phyloP scores from a whole-genome alignment of 37 sponge, comb jelly and placozoan genomes.

The Corticium candelabrum region DNA sequence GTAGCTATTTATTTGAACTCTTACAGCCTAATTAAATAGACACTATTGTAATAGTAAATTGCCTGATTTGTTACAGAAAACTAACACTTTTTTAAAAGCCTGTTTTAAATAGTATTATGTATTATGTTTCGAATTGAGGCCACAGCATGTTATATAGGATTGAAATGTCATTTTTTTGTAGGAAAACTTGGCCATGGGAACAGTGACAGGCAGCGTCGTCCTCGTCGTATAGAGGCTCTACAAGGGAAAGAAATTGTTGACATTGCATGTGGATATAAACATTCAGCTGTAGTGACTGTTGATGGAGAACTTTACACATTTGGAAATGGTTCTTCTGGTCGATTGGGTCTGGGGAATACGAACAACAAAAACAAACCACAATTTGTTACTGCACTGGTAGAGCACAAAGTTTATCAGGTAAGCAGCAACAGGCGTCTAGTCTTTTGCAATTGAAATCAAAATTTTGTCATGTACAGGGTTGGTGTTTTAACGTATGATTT shows the following conservation, averaged over 20 bases:
- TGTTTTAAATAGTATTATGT: too few relatives aligned
- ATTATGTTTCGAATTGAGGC: too few relatives aligned
- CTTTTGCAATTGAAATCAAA: not conserved
- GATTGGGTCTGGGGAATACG: conserved; percentile 31
- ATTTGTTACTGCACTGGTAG: conserved; percentile 29
- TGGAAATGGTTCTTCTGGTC: conserved; percentile 53
- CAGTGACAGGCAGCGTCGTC: conserved; percentile 43
- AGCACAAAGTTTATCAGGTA: conserved; percentile 45
- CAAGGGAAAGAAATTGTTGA: conserved; percentile 32
- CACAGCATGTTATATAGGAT: too few relatives aligned
- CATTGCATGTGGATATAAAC: conserved; percentile 54
- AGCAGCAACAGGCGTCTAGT: not conserved
- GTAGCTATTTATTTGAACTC: too few relatives aligned
- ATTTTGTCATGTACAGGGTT: too few relatives aligned
- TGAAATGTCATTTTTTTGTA: not conserved
- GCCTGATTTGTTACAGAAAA: too few relatives aligned
- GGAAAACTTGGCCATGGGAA: conserved; percentile 60
- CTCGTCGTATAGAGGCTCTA: conserved; percentile 54
- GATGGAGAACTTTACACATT: conserved; percentile 60
- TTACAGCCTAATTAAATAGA: too few relatives aligned
- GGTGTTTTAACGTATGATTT: too few relatives aligned
- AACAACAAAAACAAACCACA: conserved; percentile 29
- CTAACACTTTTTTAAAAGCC: too few relatives aligned
- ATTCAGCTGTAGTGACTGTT: conserved; percentile 56
- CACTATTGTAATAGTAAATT: too few relatives aligned